Base-by-base conservation (phyloP, 2,113 vertebrate species). In the Oryzias celebensis region DNA sequence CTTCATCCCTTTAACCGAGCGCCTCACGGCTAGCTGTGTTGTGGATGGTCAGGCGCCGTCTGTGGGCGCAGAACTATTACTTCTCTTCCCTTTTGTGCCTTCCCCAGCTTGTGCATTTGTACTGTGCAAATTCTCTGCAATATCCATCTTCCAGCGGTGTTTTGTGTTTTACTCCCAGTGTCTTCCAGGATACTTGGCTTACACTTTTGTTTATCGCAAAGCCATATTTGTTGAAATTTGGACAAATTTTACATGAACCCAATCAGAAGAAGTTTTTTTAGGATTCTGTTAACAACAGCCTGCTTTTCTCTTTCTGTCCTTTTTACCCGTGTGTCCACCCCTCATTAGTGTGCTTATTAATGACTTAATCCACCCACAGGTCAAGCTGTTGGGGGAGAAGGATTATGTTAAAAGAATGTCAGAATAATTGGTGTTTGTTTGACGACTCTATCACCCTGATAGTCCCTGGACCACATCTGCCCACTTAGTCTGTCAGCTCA, bases 81-180 rank as follows among this genome's bases (percentile, higher is more conserved):
- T 71, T 24, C 52, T 77, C 72, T 76, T 71, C 71, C 71, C 63
- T 50, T 55, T 59, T 80, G 80, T 88, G 86, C 82, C 84, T 88
- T 82, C 75, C 78, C 83, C 56, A 54, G 53, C 57, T 64, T 66
- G 10, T 74, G 68, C 65, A 62, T 52, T 51, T 47, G 46, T 44
- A 51, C 22, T 52, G 60, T 59, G 59, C 46, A 51, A 57, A 20
- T 42, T 26, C 51, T 44, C 47, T 36, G 43, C 36, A 49, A 16
- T 49, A 50, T 46, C 43, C 51, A 26, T 59, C 13, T 4, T 55
- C 28, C 20, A 23, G 36, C 36, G 5, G 26, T 4, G 5, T 4
- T 28, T 4, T 36, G 36, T 36, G 36, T 36, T 36, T 8, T 12
- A 36, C 36, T 36, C 36, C 36, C 36, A 28, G 26, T 28, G 26